Conservation (phyloP, 1,140 invertebrate species). For the Sitobion miscanthi region DNA sequence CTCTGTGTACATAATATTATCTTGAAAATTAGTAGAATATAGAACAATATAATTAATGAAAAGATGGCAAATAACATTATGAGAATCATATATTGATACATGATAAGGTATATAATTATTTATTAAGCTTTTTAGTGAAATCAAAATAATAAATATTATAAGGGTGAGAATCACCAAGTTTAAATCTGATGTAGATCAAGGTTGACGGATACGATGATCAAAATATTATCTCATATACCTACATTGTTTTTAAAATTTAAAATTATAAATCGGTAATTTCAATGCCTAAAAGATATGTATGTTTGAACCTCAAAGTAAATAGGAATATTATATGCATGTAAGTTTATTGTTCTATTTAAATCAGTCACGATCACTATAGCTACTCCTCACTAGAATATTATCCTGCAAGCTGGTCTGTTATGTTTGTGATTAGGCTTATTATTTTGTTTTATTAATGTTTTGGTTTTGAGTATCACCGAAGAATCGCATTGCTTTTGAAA, state of each 20-base stretch:
- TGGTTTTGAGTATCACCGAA: conserved; percentile 13
- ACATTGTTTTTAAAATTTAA: background rate
- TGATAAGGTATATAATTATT: background rate
- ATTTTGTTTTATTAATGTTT: conserved; percentile 35
- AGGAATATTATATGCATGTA: background rate
- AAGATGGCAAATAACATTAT: background rate
- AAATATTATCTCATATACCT: background rate
- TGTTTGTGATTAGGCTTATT: conserved; percentile 35
- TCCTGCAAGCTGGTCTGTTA: background rate
- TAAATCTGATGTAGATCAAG: background rate
- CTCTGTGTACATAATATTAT: no score
- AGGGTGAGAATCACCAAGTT: background rate
- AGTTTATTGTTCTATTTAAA: background rate
- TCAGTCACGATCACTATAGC: background rate
- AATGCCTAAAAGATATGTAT: background rate
- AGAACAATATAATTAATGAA: background rate
- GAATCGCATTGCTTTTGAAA: conserved; percentile 16
- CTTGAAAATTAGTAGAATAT: no score
- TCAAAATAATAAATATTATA: background rate
- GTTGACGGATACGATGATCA: background rate
- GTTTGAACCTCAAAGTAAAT: background rate
- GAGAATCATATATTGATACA: background rate
- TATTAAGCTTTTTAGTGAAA: background rate
- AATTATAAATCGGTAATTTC: conserved; percentile 6
- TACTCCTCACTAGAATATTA: conserved; percentile 8